These are phyloP conservation scores for Solenopsis fugax DNA, from an alignment of 1,140 invertebrate genomes.

Conservation along the genomic window DNA sequence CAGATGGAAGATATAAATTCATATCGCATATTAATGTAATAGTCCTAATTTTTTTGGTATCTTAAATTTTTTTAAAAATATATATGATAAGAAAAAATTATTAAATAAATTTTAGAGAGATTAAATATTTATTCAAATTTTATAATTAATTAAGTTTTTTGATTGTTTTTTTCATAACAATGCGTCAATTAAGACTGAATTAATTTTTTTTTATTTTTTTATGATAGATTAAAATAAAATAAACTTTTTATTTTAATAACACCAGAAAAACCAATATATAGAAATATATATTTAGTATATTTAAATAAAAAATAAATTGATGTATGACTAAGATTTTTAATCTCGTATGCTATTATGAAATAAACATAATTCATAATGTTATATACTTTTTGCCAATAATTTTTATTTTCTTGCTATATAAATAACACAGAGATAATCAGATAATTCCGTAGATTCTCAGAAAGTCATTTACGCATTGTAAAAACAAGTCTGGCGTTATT, in stretches of 20 bases:
- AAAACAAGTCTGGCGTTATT: neutral
- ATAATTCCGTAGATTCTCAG: neutral
- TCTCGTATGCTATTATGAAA: neutral
- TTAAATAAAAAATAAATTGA: neutral
- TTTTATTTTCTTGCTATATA: neutral
- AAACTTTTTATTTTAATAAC: neutral
- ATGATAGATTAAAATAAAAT: neutral
- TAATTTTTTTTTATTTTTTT: neutral
- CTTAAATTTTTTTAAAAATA: no score
- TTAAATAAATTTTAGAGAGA: neutral
- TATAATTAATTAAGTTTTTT: neutral
- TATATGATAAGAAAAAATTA: no score
- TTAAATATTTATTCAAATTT: neutral
- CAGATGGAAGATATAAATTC: neutral
- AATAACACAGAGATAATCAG: neutral
- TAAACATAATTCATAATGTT: neutral
- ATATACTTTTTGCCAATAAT: neutral
- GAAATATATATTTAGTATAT: neutral
- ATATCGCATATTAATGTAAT: slow-evolving; percentile 5
- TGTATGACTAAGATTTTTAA: neutral
- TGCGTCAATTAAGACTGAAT: neutral
- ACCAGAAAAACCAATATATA: neutral
- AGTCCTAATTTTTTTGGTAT: neutral
- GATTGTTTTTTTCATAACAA: neutral
- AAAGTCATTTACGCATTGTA: neutral